phyloP scores from a whole-genome alignment of 2,888 invertebrate genomes.

The Megamerina dolium region DNA sequence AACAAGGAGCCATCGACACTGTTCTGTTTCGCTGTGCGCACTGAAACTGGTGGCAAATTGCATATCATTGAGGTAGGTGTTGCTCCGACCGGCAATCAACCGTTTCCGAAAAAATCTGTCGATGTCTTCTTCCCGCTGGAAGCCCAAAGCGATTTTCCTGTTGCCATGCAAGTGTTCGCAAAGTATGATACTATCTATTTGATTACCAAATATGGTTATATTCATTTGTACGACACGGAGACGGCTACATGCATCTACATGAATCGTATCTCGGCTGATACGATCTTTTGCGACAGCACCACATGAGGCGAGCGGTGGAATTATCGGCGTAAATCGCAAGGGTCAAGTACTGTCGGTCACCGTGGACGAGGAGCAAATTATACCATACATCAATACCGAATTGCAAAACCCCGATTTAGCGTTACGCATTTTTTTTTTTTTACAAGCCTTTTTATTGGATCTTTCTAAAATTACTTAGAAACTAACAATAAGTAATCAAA shows the following conservation, averaged over 20 bases:
- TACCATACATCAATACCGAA: slow-evolving; percentile 92
- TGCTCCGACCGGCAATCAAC: slow-evolving; percentile 88
- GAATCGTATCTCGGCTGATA: slow-evolving; percentile 97
- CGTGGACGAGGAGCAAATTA: slow-evolving; percentile 97
- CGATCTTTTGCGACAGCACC: slow-evolving; percentile 98
- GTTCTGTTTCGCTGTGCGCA: slow-evolving; percentile 95
- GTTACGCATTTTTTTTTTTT: too few species aligned
- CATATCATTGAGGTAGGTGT: slow-evolving; percentile 95
- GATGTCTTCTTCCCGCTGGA: slow-evolving; percentile 99
- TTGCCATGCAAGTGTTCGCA: slow-evolving; percentile 98
- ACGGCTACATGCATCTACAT: slow-evolving; percentile 96
- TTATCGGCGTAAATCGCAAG: slow-evolving; percentile 84
- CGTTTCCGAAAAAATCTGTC: slow-evolving; percentile 96
- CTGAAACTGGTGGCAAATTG: slow-evolving; percentile 88
- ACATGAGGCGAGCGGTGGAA: slow-evolving; percentile 90
- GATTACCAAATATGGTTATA: slow-evolving; percentile 98
- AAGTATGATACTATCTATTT: slow-evolving; percentile 97
- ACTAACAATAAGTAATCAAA: too few species aligned
- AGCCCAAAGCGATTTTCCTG: slow-evolving; percentile 96
- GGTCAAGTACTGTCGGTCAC: slow-evolving; percentile 95
- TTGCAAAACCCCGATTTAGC: slow-evolving; percentile 96
- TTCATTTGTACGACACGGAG: slow-evolving; percentile 97
- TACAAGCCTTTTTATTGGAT: too few species aligned
- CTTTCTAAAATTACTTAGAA: too few species aligned
- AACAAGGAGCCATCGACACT: slow-evolving; percentile 88